Evolutionary conservation across 1,140 invertebrate genomes (phyloP).

Genomic region (Drosophila mauritiana): DNA sequence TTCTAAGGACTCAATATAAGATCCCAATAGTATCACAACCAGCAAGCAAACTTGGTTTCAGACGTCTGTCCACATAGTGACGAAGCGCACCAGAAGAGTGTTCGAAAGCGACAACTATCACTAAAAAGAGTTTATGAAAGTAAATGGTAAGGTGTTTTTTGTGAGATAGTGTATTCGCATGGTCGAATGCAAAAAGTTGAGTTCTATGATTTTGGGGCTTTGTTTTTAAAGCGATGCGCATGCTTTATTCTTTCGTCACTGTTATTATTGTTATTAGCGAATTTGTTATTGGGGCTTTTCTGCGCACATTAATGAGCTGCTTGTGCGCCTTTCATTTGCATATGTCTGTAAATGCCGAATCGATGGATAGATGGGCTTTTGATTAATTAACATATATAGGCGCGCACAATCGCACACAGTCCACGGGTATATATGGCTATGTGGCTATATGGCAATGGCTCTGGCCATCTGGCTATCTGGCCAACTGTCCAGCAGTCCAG

Average conservation of each 20-base stretch:
- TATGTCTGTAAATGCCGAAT: conserved; percentile 81
- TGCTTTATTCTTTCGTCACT: background rate
- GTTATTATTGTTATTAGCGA: conserved; percentile 1
- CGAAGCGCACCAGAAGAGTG: too few relatives aligned
- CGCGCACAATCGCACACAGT: conserved; percentile 18
- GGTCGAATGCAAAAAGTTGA: too few relatives aligned
- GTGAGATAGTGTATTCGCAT: too few relatives aligned
- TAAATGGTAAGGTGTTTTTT: too few relatives aligned
- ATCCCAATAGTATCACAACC: too few relatives aligned
- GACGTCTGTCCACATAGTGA: too few relatives aligned
- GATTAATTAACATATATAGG: conserved; percentile 77
- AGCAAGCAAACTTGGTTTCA: too few relatives aligned
- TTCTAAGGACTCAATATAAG: too few relatives aligned
- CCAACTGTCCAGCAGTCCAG: background rate
- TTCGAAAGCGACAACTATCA: too few relatives aligned
- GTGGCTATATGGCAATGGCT: background rate
- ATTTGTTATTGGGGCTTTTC: conserved; percentile 39
- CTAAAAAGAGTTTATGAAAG: too few relatives aligned
- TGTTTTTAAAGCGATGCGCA: conserved; percentile 12
- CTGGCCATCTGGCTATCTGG: background rate
- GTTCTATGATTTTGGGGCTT: background rate
- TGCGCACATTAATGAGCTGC: conserved; percentile 77
- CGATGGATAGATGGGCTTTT: conserved; percentile 79
- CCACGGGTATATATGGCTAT: conserved; percentile 1
- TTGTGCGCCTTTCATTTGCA: conserved; percentile 82